Conservation (phyloP, 2,797 vertebrate species). For the Pangasius sanitwongsei region DNA sequence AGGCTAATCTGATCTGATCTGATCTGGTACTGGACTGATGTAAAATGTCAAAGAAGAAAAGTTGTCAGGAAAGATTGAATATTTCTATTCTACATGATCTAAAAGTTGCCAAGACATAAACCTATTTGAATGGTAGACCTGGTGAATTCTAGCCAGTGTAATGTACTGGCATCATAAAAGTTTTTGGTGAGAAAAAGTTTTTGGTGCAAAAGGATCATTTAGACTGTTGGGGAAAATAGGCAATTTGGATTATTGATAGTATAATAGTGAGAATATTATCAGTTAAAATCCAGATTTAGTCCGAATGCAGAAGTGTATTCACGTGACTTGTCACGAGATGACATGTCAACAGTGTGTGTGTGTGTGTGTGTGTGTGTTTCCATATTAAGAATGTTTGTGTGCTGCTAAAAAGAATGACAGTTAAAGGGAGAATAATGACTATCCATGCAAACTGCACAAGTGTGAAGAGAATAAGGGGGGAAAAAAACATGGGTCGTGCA, state of each 20-base stretch:
- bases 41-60: neutral
- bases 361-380: neutral
- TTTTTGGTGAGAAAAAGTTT: neutral
- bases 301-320: neutral
- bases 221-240: neutral
- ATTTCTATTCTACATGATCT: neutral
- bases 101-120: neutral
- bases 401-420: neutral
- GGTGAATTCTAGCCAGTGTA: neutral
- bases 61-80: neutral
- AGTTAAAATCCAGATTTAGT: neutral
- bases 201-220: neutral
- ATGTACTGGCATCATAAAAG: neutral
- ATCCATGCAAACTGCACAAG: neutral
- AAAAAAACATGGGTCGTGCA: neutral
- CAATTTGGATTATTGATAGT: neutral
- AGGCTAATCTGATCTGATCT: no score
- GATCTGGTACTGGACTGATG: no score
- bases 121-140: neutral
- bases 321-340: constrained; percentile 24
- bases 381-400: neutral
- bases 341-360: neutral
- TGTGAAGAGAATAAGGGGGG: neutral
- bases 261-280: neutral
- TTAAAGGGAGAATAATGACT: neutral